Conservation (phyloP, 2,113 vertebrate genomes). For the Pelecanus crispus region DNA sequence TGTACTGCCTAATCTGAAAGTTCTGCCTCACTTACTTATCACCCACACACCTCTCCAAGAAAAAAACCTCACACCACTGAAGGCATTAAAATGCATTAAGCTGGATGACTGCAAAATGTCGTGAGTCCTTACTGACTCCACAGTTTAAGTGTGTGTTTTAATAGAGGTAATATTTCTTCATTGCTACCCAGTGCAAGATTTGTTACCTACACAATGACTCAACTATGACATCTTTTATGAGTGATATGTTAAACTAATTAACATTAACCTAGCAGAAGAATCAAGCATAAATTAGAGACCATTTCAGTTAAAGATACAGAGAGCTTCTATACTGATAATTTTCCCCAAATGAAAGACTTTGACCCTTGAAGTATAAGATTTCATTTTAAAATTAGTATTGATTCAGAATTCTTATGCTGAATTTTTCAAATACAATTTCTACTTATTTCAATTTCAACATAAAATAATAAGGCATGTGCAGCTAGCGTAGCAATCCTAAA, state of each 20-base stretch:
- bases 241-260: conserved; percentile 51
- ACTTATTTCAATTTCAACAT: neutral
- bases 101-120: conserved; percentile 26
- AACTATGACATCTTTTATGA: conserved; percentile 46
- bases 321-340: neutral
- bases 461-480: neutral
- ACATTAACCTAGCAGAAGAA: conserved; percentile 39
- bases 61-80: neutral
- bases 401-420: neutral
- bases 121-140: neutral
- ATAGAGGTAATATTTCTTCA: conserved; percentile 53
- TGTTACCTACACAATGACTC: conserved; percentile 47
- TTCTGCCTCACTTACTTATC: neutral
- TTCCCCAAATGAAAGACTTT: neutral
- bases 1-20: neutral
- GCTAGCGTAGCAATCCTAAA: neutral
- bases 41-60: neutral
- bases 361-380: neutral
- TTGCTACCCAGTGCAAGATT: conserved; percentile 29
- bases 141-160: neutral
- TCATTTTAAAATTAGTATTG: neutral
- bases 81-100: conserved; percentile 46
- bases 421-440: neutral
- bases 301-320: neutral
- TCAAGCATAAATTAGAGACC: conserved; percentile 15